Percentiles rank a stretch among this genome's conserved stretches.
These are phyloP conservation scores for Cirrhinus molitorella DNA, from an alignment of 2,797 vertebrate genomes.

Conservation along the genomic window DNA sequence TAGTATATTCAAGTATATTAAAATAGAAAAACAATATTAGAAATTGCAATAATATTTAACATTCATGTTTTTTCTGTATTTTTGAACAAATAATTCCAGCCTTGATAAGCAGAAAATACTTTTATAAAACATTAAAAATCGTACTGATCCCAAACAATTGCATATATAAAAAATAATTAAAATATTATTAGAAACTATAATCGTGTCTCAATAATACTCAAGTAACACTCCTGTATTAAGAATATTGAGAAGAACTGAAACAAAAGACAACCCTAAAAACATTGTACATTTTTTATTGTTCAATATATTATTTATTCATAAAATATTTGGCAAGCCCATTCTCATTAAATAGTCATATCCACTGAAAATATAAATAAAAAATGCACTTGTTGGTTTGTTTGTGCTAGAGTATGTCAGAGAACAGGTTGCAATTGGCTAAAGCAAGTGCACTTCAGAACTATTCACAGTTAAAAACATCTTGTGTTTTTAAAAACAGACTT, in stretches of 20 bases:
- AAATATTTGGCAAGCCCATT: constrained; percentile 63
- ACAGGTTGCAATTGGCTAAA: constrained; percentile 70
- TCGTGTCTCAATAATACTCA: neutral
- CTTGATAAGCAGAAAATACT: no score
- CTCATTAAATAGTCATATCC: constrained; percentile 64
- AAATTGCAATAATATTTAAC: no score
- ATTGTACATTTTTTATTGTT: constrained; percentile 57
- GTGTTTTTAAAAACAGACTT: constrained; percentile 63
- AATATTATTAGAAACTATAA: neutral
- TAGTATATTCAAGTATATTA: no score
- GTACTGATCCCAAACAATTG: no score
- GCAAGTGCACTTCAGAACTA: constrained; percentile 80
- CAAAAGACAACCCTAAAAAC: constrained; percentile 27
- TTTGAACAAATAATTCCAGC: no score
- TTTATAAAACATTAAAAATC: no score
- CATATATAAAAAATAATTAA: neutral
- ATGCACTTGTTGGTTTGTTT: constrained; percentile 65
- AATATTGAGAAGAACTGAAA: constrained; percentile 8
- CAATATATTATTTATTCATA: constrained; percentile 65
- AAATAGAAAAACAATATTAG: no score
- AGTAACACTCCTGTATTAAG: neutral
- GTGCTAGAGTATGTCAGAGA: constrained; percentile 69
- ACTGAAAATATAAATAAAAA: constrained; percentile 71
- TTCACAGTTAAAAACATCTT: constrained; percentile 71
- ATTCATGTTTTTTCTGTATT: no score